These are phyloP conservation scores for Muschampia plurimacula DNA, from an alignment of 2,888 invertebrate genomes.

Conservation along the genomic window DNA sequence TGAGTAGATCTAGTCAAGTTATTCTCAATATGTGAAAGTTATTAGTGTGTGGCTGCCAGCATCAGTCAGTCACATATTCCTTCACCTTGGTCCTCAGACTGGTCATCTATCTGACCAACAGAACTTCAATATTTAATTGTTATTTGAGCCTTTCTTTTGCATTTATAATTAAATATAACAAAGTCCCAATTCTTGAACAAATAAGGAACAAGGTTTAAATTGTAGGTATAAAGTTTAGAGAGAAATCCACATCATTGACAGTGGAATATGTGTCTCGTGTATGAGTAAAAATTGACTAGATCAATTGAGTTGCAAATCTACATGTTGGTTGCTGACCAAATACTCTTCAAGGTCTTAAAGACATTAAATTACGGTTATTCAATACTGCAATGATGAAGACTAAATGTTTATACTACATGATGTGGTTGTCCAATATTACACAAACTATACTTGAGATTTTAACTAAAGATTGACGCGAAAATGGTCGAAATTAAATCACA, in stretches of 20 bases:
- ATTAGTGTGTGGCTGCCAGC: too few species aligned
- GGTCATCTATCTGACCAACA: neutral
- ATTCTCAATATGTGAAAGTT: neutral
- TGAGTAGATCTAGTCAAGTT: constrained; percentile 28
- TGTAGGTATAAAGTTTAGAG: too few species aligned
- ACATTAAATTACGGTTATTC: constrained; percentile 7
- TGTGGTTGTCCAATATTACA: constrained; percentile 6
- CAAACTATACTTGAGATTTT: neutral
- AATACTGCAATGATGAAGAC: constrained; percentile 16
- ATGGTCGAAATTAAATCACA: constrained; percentile 56
- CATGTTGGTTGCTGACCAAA: constrained; percentile 20
- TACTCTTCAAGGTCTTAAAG: neutral
- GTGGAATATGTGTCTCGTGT: neutral
- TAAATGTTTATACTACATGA: neutral
- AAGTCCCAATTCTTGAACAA: too few species aligned
- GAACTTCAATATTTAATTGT: too few species aligned
- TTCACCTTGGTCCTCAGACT: neutral
- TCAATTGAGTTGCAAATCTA: constrained; percentile 20
- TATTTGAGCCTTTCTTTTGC: too few species aligned
- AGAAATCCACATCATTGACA: neutral
- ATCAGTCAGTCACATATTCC: neutral
- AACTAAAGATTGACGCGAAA: constrained; percentile 10
- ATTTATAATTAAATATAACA: too few species aligned
- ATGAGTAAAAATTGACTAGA: constrained; percentile 36
- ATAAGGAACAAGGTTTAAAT: too few species aligned